Evolutionary conservation across 2,797 vertebrate genomes (phyloP).

Genomic region (Peromyscus attwateri): DNA sequence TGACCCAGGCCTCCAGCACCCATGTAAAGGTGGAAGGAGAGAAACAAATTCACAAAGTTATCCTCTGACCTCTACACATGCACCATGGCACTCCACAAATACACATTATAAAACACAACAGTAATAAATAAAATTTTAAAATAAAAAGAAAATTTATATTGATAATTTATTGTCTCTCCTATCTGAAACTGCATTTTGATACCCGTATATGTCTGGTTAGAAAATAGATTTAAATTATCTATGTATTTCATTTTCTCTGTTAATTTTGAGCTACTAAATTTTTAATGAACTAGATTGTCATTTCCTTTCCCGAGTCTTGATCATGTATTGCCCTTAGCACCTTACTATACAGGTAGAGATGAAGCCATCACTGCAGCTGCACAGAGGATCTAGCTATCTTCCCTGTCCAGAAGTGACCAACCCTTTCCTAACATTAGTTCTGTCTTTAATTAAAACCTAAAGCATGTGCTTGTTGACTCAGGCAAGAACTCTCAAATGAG

Average conservation of each 20-base stretch:
- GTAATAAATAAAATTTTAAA: not conserved
- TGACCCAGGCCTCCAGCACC: fast-evolving
- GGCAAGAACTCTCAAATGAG: slow-evolving; percentile 76
- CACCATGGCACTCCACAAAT: not conserved
- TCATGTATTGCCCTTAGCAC: slow-evolving; percentile 21
- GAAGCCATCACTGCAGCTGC: slow-evolving; percentile 27
- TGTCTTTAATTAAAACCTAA: slow-evolving; percentile 86
- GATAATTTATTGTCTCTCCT: not conserved
- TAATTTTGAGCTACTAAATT: not conserved
- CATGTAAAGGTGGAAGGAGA: not conserved
- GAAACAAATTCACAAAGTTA: not conserved
- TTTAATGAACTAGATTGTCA: not conserved
- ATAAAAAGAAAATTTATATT: not conserved
- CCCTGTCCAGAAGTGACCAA: not conserved
- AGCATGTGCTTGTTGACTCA: slow-evolving; percentile 80
- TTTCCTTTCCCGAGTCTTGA: not conserved
- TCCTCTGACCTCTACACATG: not conserved
- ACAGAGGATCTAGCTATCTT: slow-evolving; percentile 9
- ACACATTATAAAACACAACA: not conserved
- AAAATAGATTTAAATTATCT: not conserved
- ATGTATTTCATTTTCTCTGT: not conserved
- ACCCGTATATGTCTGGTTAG: not conserved
- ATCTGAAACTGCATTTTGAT: not conserved
- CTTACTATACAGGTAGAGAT: slow-evolving; percentile 35
- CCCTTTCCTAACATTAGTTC: slow-evolving; percentile 69